Conservation (phyloP, 1,140 invertebrate species). For the Platorchestia sp. region DNA sequence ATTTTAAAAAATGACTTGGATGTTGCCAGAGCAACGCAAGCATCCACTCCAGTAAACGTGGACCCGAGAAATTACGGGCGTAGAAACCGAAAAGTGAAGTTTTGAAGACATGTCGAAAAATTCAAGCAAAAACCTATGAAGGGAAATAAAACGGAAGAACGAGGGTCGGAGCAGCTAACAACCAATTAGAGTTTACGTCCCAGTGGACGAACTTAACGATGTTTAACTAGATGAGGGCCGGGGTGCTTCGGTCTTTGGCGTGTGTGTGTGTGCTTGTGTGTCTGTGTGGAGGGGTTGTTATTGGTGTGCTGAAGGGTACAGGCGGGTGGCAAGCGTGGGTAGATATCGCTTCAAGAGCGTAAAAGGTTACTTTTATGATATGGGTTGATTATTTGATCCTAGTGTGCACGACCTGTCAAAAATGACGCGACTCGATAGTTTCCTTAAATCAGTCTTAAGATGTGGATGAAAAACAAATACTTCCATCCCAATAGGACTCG, state of each 20-base stretch:
- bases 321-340: neutral
- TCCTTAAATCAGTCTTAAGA: too few species aligned
- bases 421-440: too few species aligned
- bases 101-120: neutral
- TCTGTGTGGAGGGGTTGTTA: neutral
- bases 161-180: neutral
- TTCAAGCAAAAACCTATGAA: neutral
- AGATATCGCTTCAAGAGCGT: too few species aligned
- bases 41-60: neutral
- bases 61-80: neutral
- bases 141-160: neutral
- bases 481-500: too few species aligned
- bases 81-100: neutral
- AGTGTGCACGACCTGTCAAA: too few species aligned
- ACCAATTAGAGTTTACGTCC: conserved; percentile 27
- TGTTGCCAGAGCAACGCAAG: neutral
- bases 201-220: conserved; percentile 9
- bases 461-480: too few species aligned
- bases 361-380: too few species aligned
- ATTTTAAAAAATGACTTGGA: neutral
- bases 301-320: neutral
- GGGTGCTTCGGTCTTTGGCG: too few species aligned
- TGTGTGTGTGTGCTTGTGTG: neutral
- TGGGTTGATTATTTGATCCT: too few species aligned
- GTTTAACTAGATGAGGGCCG: conserved; percentile 14